Evolutionary conservation across 2,113 vertebrate species (phyloP).

Genomic region (Notarius quadriscutis): DNA sequence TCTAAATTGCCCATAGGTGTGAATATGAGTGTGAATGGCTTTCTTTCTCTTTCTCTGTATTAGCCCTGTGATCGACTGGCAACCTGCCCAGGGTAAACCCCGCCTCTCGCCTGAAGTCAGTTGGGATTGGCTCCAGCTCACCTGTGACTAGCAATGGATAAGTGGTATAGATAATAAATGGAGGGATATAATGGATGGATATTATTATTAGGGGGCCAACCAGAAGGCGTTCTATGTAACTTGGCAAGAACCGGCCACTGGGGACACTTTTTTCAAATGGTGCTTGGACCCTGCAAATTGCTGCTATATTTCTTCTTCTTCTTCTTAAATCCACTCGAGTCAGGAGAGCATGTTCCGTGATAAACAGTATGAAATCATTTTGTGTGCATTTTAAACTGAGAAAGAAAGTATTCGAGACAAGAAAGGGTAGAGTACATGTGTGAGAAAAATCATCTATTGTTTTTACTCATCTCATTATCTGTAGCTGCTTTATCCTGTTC

Average conservation of each 20-base stretch:
- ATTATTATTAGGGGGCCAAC: neutral
- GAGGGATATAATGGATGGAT: too few species aligned
- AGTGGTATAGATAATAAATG: too few species aligned
- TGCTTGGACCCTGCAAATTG: neutral
- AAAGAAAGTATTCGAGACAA: neutral
- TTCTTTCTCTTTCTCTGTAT: too few species aligned
- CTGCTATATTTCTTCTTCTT: neutral
- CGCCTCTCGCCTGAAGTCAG: too few species aligned
- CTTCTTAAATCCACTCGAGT: neutral
- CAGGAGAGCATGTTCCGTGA: neutral
- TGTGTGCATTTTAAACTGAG: neutral
- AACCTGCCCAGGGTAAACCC: too few species aligned
- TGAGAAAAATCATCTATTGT: neutral
- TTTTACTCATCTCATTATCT: too few species aligned
- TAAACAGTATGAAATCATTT: neutral
- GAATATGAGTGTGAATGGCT: too few species aligned
- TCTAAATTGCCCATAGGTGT: too few species aligned
- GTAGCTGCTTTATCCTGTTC: too few species aligned
- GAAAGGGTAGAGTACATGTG: neutral
- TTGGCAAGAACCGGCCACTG: neutral
- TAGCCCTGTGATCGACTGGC: too few species aligned
- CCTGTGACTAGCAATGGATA: too few species aligned
- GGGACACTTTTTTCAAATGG: neutral
- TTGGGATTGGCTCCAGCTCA: too few species aligned
- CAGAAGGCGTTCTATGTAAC: neutral